A percentile compares a stretch with the other conserved stretches of the same genome.
Evolutionary conservation across 1,140 invertebrate genomes (phyloP).

Genomic region (Geopemphigus sp.): DNA sequence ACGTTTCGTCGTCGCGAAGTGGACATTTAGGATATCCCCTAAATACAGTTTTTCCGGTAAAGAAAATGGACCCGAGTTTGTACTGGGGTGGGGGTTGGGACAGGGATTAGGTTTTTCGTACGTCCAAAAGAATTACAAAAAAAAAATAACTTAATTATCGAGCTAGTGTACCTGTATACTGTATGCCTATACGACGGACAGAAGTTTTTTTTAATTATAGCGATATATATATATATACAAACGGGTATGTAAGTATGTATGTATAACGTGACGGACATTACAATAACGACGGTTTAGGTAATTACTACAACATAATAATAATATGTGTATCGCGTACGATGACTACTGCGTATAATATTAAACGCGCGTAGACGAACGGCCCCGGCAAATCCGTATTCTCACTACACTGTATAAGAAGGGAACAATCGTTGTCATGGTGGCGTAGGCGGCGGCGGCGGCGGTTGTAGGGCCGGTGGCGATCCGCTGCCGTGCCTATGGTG

Average conservation of each 20-base stretch:
- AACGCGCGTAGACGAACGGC: slow-evolving; percentile 15
- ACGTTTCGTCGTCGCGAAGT: too few species aligned
- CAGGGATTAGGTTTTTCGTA: not conserved
- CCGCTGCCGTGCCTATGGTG: slow-evolving; percentile 25
- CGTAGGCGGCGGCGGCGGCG: slow-evolving; percentile 15
- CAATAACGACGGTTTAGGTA: not conserved
- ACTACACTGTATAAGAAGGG: slow-evolving; percentile 34
- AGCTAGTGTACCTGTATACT: not conserved
- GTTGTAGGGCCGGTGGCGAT: not conserved
- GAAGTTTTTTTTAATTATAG: not conserved
- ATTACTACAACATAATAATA: not conserved
- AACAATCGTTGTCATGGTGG: slow-evolving; percentile 46
- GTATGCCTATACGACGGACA: not conserved
- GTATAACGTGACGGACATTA: slow-evolving; percentile 5
- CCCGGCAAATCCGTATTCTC: not conserved
- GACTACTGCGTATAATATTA: not conserved
- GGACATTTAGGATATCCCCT: too few species aligned
- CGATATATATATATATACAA: too few species aligned
- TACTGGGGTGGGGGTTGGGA: too few species aligned
- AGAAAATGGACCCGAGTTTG: too few species aligned
- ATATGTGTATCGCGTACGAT: not conserved
- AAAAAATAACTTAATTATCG: not conserved
- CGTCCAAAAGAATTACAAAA: not conserved
- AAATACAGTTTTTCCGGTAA: too few species aligned
- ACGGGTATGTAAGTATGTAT: too few species aligned